phyloP scores from a whole-genome alignment of 2,113 vertebrate genomes.

The Onychostruthus taczanowskii region DNA sequence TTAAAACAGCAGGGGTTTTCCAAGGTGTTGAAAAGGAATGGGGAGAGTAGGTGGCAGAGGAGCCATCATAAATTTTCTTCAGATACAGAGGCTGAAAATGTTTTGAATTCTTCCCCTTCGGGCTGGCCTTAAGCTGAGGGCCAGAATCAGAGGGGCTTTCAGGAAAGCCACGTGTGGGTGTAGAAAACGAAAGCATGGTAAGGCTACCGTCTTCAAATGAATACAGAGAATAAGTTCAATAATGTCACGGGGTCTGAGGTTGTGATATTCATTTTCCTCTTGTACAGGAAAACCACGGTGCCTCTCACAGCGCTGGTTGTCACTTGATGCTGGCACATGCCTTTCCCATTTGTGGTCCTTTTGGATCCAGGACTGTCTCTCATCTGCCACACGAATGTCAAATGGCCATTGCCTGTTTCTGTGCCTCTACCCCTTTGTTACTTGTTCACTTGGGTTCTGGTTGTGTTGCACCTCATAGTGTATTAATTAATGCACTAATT shows the following conservation, averaged over 20 bases:
- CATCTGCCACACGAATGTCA: not conserved
- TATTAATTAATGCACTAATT: not conserved
- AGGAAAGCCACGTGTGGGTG: not conserved
- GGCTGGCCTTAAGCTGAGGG: not conserved
- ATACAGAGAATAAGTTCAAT: not conserved
- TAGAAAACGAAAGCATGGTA: not conserved
- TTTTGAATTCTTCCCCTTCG: not conserved
- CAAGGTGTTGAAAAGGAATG: not conserved
- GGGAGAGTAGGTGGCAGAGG: not conserved
- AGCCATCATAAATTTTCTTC: not conserved
- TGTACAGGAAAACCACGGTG: not conserved
- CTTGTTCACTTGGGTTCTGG: not conserved
- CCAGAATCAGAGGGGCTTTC: conserved; percentile 10
- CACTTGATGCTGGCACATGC: not conserved
- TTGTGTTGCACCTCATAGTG: not conserved
- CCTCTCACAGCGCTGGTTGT: not conserved
- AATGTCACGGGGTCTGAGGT: not conserved
- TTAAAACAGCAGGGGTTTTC: not conserved
- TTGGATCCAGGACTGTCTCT: not conserved
- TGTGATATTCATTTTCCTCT: not conserved
- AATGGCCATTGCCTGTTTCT: not conserved
- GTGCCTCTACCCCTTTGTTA: not conserved
- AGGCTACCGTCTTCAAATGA: not conserved
- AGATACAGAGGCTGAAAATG: not conserved
- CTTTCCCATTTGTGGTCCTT: not conserved